Evolutionary conservation across 2,113 vertebrate genomes (phyloP), one percentile per base, ranked within the genome.

Genomic region (Silurus asotus): DNA sequence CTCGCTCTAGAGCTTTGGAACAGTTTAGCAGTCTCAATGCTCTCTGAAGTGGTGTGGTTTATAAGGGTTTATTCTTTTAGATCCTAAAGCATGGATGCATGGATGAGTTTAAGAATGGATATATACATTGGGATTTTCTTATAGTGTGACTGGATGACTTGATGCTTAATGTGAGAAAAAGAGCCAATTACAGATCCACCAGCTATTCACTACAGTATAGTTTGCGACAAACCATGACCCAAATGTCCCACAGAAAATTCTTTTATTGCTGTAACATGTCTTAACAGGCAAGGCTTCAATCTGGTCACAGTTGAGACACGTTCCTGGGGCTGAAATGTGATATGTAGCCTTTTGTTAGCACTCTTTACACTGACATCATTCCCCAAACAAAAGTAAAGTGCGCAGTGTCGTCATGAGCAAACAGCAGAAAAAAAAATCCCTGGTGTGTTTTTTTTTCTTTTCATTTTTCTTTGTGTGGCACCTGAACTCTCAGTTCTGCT

Each of bases 311-410:
- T 79, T 90, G 91, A 91, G 87, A 62, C 83, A 82, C 86, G 89
- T 89, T 88, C 87, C 85, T 80, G 74, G 90, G 89, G 67, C 15
- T 89, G 92, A 93, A 92, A 93, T 84, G 76, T 55, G 90, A 93
- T 91, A 87, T 90, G 76, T 56, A 81, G 51, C 56, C 23, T 58
- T 76, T 87, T 91, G 88, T 91, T 91, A 88, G 8, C n/a, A 88
- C 81, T 88, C 64, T 70, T 84, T 89, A 90, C 88, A 8, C 87
- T 92, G 92, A 89, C 90, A 89, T 88, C 58, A 59, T 79, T 10
- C 87, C 86, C 82, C 84, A 89, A 92, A 93, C 90, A 91, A 93
- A 93, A 89, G 90, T 79, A 59, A 79, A 79, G 25, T 45, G 55
- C 5, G 6, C 7, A 1, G 89, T 91, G 90, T 93, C 89, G 5